phyloP scores from a whole-genome alignment of 2,797 vertebrate species.

The Myotis pilosus region DNA sequence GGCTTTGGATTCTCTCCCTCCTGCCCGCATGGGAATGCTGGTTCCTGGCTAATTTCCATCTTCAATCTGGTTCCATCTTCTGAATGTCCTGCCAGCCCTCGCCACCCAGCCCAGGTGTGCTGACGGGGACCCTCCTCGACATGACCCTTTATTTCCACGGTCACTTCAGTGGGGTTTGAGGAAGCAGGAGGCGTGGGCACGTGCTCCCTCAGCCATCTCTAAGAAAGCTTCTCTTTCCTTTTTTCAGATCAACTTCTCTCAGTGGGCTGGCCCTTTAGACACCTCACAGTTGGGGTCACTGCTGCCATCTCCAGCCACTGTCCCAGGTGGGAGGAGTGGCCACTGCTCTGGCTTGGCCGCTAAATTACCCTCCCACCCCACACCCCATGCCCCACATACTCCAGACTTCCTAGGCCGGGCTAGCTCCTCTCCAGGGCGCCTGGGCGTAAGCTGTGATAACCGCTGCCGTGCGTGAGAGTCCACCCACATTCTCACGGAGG shows the following conservation, averaged over 20 bases:
- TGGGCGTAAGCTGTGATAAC: background rate
- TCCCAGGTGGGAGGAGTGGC: rapidly evolving
- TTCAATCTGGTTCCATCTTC: rapidly evolving
- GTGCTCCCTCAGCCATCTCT: rapidly evolving
- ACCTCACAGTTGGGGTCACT: background rate
- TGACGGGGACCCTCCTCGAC: background rate
- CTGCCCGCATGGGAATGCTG: rapidly evolving
- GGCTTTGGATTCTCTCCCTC: too few relatives aligned
- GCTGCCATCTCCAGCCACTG: background rate
- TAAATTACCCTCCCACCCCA: rapidly evolving
- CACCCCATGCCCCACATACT: rapidly evolving
- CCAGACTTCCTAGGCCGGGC: background rate
- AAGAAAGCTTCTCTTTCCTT: background rate
- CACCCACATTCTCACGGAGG: background rate
- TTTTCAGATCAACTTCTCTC: background rate
- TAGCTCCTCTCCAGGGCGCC: background rate
- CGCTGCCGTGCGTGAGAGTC: background rate
- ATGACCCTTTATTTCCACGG: background rate
- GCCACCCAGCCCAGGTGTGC: too few relatives aligned
- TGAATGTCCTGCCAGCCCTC: background rate
- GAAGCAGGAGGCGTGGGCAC: background rate
- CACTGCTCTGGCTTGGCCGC: rapidly evolving
- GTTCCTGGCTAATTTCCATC: background rate
- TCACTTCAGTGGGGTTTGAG: background rate
- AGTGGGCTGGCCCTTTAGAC: background rate